These are phyloP conservation scores for Hanleya hanleyi DNA, from an alignment of 2,888 invertebrate species.

Conservation along the genomic window DNA sequence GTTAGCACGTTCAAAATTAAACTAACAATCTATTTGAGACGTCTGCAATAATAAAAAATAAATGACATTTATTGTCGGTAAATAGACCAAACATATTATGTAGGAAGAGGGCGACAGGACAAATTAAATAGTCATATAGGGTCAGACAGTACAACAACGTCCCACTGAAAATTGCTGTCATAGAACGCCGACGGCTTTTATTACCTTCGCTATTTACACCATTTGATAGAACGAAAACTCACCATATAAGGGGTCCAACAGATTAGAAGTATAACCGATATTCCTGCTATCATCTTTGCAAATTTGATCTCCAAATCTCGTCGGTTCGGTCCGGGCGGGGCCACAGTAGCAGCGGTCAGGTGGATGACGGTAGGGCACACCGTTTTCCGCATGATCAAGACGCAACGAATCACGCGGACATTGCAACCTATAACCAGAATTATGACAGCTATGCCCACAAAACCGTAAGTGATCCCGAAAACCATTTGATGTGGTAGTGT, in stretches of 20 bases:
- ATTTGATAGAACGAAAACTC: neutral
- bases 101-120: no score
- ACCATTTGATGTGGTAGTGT: neutral
- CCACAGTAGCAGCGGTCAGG: neutral
- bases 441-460: neutral
- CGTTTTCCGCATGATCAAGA: neutral
- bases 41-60: no score
- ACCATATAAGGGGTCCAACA: constrained; percentile 8
- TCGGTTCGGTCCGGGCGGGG: no score
- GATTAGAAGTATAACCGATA: neutral
- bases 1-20: no score
- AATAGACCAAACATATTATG: no score
- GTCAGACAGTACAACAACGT: no score
- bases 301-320: neutral
- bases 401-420: neutral
- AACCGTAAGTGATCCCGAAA: neutral
- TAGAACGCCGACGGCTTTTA: no score
- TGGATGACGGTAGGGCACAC: neutral
- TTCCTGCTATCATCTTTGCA: neutral
- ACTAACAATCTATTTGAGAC: no score
- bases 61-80: no score
- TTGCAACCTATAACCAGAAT: neutral
- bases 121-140: no score
- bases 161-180: no score
- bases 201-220: no score